These are phyloP conservation scores for Macropodus opercularis DNA, from an alignment of 2,797 vertebrate genomes.

Conservation along the genomic window DNA sequence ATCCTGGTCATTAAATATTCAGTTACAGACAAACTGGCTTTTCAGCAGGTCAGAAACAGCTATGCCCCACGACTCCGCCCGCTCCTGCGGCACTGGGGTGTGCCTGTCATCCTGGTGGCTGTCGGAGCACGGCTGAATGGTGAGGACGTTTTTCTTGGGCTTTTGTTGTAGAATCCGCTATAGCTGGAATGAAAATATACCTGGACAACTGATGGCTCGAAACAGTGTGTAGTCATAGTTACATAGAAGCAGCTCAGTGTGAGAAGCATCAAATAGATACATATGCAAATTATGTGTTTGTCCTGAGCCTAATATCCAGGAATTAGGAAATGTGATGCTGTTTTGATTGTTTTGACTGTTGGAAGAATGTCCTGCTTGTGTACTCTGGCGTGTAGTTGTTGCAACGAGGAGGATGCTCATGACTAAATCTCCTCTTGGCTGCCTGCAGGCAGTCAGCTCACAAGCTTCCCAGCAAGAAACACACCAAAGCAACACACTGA, in stretches of 20 bases:
- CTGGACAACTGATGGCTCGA: conserved; percentile 9
- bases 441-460: conserved; percentile 39
- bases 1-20: conserved; percentile 96
- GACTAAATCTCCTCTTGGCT: conserved; percentile 53
- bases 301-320: conserved; percentile 1
- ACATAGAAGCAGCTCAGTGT: not conserved
- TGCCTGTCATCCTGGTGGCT: conserved; percentile 93
- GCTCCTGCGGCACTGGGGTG: conserved; percentile 86
- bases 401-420: conserved; percentile 45
- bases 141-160: conserved; percentile 63
- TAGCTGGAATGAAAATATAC: not conserved
- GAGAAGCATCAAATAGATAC: conserved; percentile 10
- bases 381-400: conserved; percentile 52
- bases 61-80: conserved; percentile 92
- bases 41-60: conserved; percentile 91
- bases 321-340: conserved; percentile 15
- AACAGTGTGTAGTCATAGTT: not conserved
- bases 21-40: conserved; percentile 93
- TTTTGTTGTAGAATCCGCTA: too few species aligned
- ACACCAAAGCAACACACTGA: conserved; percentile 27
- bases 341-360: conserved; percentile 16
- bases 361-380: conserved; percentile 9
- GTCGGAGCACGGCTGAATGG: conserved; percentile 91
- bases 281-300: not conserved
- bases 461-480: conserved; percentile 42